Evolutionary conservation across 1,140 invertebrate genomes (phyloP), one percentile per base, ranked within the genome.

Genomic region (Scaptomyza montana): DNA sequence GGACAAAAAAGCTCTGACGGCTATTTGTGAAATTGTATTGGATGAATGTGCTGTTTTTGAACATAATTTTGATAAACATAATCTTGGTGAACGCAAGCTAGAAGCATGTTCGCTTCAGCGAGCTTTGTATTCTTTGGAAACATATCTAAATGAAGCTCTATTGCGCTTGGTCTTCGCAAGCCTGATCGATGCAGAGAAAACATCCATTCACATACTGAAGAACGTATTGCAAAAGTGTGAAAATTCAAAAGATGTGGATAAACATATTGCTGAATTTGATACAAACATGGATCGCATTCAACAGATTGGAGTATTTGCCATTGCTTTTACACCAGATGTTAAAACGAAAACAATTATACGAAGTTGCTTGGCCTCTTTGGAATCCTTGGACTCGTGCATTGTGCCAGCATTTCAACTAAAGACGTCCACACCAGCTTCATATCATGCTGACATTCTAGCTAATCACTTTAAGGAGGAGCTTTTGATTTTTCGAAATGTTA

Each of bases 251-350:
- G 53, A 13, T 3, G 51, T 74, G 6, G 61, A 80, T 10, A 61
- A 85, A 5, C 60, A 87, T 0, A 87, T 91, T 6, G 33, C 41
- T 0, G 70, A 84, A 28, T 92, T 92, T 50, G 90, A 91, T 63
- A 56, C 63, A 0, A 91, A 85, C 53, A 77, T 89, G 33, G 90
- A 92, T 62, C 75, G 90, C 9, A 78, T 81, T 10, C 78, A 81
- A 28, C 90, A 92, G 57, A 90, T 92, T n/a, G 90, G 90, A 12
- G 77, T 89, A 2, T 84, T 91, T 65, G 90, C 89, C 7, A 90
- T 90, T 33, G 81, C 89, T 6, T 90, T 90, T 46, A 77, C 89
- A 0, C 55, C 65, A 5, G 74, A 90, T 57, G 66, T 80, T 5
- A 92, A 90, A 53, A 86, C 90, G 0, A 89, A 78, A 45, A 87